Conservation (phyloP, 2,113 vertebrate genomes). For the Phrynosoma platyrhinos region DNA sequence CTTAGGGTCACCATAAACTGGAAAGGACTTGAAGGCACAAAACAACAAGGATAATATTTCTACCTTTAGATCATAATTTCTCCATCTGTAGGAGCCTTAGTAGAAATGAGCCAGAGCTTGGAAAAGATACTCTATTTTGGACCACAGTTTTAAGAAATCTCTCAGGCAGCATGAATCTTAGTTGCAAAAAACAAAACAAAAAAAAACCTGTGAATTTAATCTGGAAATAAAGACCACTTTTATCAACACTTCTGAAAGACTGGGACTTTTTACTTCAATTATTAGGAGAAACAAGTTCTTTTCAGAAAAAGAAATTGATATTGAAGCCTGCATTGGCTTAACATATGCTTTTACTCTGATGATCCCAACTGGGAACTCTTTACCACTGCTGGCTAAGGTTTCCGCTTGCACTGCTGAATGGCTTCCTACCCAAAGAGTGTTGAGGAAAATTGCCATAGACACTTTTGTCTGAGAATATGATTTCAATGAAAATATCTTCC, state of each 20-base stretch:
- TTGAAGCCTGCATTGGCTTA: neutral
- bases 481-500: constrained; percentile 33
- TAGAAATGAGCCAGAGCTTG: no score
- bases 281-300: neutral
- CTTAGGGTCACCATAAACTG: no score
- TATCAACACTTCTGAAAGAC: neutral
- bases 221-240: neutral
- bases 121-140: no score
- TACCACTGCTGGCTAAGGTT: constrained; percentile 11
- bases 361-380: constrained; percentile 31
- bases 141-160: no score
- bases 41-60: neutral
- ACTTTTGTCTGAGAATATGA: constrained; percentile 29
- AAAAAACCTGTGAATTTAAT: neutral
- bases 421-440: neutral
- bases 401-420: constrained; percentile 31
- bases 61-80: neutral
- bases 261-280: constrained; percentile 15
- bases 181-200: no score
- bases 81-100: no score
- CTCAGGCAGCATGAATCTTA: no score
- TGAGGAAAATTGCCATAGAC: neutral
- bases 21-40: no score
- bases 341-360: constrained; percentile 26
- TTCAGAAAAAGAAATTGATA: neutral